phyloP scores from a whole-genome alignment of 2,113 vertebrate species.

The Fulica atra region DNA sequence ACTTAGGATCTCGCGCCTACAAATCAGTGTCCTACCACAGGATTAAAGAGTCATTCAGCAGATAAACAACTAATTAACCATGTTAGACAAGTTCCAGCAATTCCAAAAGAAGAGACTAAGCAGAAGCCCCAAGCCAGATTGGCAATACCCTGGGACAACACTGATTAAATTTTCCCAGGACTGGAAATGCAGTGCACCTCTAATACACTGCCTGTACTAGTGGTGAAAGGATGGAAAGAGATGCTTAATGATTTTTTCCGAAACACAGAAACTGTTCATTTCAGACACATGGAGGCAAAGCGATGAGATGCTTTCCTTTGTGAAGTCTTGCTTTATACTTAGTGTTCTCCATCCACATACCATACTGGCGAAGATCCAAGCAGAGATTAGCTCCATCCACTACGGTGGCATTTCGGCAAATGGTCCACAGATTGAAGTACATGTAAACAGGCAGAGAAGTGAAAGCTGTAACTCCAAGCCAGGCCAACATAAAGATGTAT shows the following conservation, averaged over 20 bases:
- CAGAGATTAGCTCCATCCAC: slow-evolving; percentile 89
- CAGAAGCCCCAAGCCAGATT: neutral
- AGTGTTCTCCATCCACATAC: slow-evolving; percentile 69
- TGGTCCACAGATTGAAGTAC: slow-evolving; percentile 99
- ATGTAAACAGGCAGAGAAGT: slow-evolving; percentile 97
- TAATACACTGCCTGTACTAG: neutral
- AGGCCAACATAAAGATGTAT: slow-evolving; percentile 98
- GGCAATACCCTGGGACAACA: neutral
- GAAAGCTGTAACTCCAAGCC: slow-evolving; percentile 97
- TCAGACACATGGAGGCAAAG: neutral
- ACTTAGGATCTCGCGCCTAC: neutral
- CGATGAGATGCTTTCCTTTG: neutral
- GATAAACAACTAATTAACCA: neutral
- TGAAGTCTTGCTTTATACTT: neutral
- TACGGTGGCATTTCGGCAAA: slow-evolving; percentile 92
- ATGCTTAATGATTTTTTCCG: neutral
- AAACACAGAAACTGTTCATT: neutral
- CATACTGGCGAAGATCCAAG: slow-evolving; percentile 95
- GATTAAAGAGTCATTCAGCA: neutral
- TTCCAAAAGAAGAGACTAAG: neutral
- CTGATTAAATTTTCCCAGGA: neutral
- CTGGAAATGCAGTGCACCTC: neutral
- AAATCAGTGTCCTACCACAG: neutral
- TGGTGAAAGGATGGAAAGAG: neutral
- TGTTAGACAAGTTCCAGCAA: neutral